A percentile compares a stretch with the other conserved stretches of the same genome.
phyloP scores from a whole-genome alignment of 2,113 vertebrate species.

The Phyllopteryx taeniolatus region DNA sequence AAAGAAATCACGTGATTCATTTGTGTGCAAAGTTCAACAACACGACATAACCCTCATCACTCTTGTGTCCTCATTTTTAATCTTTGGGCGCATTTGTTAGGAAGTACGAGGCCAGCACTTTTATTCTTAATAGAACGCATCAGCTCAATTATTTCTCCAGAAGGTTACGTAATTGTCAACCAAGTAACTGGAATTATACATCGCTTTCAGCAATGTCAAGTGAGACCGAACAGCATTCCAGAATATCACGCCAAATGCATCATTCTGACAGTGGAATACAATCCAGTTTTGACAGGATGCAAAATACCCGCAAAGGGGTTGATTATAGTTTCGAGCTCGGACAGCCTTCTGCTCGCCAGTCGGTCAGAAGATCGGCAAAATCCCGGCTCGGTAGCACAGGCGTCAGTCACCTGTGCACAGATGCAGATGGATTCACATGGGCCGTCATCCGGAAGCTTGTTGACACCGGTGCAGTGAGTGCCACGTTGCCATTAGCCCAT shows the following conservation, averaged over 20 bases:
- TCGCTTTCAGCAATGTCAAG: neutral
- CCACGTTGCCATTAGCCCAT: conserved; percentile 28
- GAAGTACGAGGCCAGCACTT: neutral
- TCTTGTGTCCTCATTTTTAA: conserved; percentile 18
- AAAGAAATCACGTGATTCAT: conserved; percentile 47
- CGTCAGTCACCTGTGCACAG: conserved; percentile 22
- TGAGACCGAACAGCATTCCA: no score
- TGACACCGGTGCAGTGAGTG: conserved; percentile 27
- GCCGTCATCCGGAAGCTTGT: conserved; percentile 9
- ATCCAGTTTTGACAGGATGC: neutral
- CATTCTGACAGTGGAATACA: neutral
- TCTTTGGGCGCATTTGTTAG: neutral
- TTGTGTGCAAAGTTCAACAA: conserved; percentile 10
- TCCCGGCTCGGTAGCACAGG: conserved; percentile 11
- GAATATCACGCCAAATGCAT: neutral
- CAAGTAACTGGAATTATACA: neutral
- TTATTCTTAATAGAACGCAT: conserved; percentile 1
- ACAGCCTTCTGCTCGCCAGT: conserved; percentile 26
- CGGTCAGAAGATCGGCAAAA: conserved; percentile 32
- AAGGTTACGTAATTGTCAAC: neutral
- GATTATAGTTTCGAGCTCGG: conserved; percentile 9
- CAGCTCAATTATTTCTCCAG: neutral
- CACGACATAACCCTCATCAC: conserved; percentile 3
- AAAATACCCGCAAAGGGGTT: neutral
- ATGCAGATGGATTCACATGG: conserved; percentile 1